A percentile compares a stretch with the other conserved stretches of the same genome.
These are phyloP conservation scores for Drosophila lacicola DNA, from an alignment of 2,888 invertebrate genomes.

Conservation along the genomic window DNA sequence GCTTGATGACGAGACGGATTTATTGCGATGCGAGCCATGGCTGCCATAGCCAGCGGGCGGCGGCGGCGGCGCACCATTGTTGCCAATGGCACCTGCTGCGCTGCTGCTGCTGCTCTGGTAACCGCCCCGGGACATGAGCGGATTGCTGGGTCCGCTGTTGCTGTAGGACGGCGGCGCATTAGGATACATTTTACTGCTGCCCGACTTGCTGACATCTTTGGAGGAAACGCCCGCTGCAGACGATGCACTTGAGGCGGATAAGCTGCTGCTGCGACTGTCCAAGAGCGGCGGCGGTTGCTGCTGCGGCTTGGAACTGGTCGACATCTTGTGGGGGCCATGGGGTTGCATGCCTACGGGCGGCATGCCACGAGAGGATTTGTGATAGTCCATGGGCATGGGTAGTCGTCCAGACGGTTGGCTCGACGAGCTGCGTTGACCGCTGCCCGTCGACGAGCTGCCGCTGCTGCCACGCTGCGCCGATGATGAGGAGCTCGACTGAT, in stretches of 20 bases:
- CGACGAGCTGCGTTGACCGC: slow-evolving; percentile 53
- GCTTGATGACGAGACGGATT: slow-evolving; percentile 65
- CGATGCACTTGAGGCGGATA: slow-evolving; percentile 57
- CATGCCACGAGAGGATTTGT: slow-evolving; percentile 81
- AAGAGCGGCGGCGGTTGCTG: slow-evolving; percentile 41
- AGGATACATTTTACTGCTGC: slow-evolving; percentile 73
- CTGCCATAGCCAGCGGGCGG: slow-evolving; percentile 47
- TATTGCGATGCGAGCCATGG: slow-evolving; percentile 64
- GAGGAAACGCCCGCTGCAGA: slow-evolving; percentile 48
- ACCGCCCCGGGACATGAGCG: slow-evolving; percentile 61
- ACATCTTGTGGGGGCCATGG: slow-evolving; percentile 72
- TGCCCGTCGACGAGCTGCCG: slow-evolving; percentile 44
- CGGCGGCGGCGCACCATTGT: slow-evolving; percentile 51
- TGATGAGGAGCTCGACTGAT: slow-evolving; percentile 58
- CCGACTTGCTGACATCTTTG: slow-evolving; percentile 61
- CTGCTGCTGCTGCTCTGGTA: slow-evolving; percentile 43
- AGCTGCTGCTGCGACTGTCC: slow-evolving; percentile 44
- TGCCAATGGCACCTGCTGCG: slow-evolving; percentile 38
- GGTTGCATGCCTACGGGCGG: slow-evolving; percentile 64
- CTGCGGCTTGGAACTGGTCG: slow-evolving; percentile 68
- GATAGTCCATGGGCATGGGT: slow-evolving; percentile 79
- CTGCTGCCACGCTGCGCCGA: slow-evolving; percentile 48
- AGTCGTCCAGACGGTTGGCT: slow-evolving; percentile 58
- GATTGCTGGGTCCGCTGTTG: slow-evolving; percentile 51
- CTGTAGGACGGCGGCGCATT: slow-evolving; percentile 56